Conservation (phyloP, 1,140 invertebrate genomes). For the Euglossa dilemma region DNA sequence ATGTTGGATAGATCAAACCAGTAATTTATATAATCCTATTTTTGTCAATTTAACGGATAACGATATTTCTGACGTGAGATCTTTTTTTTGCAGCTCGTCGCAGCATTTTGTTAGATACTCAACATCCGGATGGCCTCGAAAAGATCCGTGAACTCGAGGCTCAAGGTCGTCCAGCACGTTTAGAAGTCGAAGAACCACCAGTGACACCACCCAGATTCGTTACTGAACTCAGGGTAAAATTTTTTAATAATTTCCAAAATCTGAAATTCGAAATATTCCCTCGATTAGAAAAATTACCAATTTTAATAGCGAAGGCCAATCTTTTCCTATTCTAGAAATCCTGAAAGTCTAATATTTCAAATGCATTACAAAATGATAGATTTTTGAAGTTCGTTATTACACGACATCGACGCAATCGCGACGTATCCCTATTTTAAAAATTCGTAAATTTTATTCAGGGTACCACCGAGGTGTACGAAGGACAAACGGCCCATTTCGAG, state of each 20-base stretch:
- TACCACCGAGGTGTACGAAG: slow-evolving; percentile 92
- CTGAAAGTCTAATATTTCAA: not conserved
- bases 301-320: not conserved
- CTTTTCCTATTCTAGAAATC: not conserved
- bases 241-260: slow-evolving; percentile 1
- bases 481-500: slow-evolving; percentile 94
- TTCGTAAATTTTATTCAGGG: slow-evolving; percentile 82
- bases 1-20: not conserved
- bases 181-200: slow-evolving; percentile 91
- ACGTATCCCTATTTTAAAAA: not conserved
- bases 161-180: slow-evolving; percentile 88
- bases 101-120: slow-evolving; percentile 94
- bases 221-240: slow-evolving; percentile 86
- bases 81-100: slow-evolving; percentile 85
- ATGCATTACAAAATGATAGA: not conserved
- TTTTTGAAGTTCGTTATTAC: not conserved
- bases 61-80: not conserved
- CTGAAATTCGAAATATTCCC: too few relatives aligned
- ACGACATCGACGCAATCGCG: not conserved
- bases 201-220: slow-evolving; percentile 91
- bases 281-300: too few relatives aligned
- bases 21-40: slow-evolving; percentile 13
- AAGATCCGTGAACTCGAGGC: slow-evolving; percentile 95
- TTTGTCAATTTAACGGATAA: not conserved
- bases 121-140: slow-evolving; percentile 95